Percentiles rank a stretch among this genome's conserved stretches.
These are phyloP conservation scores for Leptatherina wallacei DNA, from an alignment of 2,797 vertebrate species.

Conservation along the genomic window DNA sequence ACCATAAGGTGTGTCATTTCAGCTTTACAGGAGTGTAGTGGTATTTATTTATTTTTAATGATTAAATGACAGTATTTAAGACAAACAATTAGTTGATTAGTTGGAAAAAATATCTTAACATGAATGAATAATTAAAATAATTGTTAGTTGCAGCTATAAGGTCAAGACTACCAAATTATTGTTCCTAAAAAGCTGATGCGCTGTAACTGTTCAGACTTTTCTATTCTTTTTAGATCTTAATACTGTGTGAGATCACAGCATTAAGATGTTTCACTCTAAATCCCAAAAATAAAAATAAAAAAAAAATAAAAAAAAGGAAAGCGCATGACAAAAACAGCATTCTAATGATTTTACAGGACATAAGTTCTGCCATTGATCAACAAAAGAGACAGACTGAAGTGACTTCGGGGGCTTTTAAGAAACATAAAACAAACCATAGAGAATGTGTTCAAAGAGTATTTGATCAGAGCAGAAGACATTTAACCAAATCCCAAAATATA, in stretches of 20 bases:
- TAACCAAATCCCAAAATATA: slow-evolving; percentile 61
- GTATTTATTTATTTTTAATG: too few species aligned
- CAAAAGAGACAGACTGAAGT: slow-evolving; percentile 45
- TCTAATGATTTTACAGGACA: slow-evolving; percentile 47
- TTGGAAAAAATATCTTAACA: background rate
- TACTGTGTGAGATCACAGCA: slow-evolving; percentile 18
- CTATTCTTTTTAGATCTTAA: slow-evolving; percentile 15
- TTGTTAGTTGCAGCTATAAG: background rate
- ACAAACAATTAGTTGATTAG: background rate
- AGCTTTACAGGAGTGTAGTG: too few species aligned
- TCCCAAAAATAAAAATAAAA: slow-evolving; percentile 24
- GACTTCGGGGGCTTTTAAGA: slow-evolving; percentile 49
- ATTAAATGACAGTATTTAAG: too few species aligned
- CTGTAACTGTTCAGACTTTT: background rate
- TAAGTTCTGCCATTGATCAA: slow-evolving; percentile 57
- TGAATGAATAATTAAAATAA: background rate
- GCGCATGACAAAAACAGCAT: slow-evolving; percentile 28
- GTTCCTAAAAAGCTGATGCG: background rate
- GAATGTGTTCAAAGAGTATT: slow-evolving; percentile 51
- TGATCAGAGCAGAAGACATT: slow-evolving; percentile 63
- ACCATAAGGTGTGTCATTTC: too few species aligned
- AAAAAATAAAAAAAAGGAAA: slow-evolving; percentile 11
- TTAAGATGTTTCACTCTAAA: slow-evolving; percentile 16
- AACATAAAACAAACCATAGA: slow-evolving; percentile 51
- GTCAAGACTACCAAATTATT: background rate